Evolutionary conservation across 2,888 invertebrate species (phyloP), one percentile per base, ranked within the genome.

Genomic region (Amphipoea oculea): DNA sequence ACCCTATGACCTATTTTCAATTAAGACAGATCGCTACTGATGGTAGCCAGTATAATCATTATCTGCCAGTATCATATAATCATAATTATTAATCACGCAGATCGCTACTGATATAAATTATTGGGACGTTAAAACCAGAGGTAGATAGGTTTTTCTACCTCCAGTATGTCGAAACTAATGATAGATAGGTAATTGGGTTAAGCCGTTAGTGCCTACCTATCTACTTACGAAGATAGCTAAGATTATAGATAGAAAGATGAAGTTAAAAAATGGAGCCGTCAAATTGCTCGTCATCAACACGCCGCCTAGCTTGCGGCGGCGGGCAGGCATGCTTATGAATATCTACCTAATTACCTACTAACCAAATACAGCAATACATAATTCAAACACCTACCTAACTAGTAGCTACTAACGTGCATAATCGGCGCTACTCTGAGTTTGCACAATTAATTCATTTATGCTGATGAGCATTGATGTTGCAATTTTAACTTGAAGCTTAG

Each of bases 401-500:
- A n/a, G 23, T 42, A 45, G 6, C 6, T n/a, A 20, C 20, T 12
- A 48, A 29, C 14, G 17, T 45, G 23, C n/a, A 23, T 29, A 45
- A 29, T 79, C 17, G 20, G n/a, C 6, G 17, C n/a, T 17, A 23
- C 5, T 63, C 54, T 20, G 12, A 73, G 45, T 40, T 36, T 17
- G 17, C 23, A 17, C 12, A 73, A 73, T 40, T n/a, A n/a, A 67
- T 73, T 73, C 2, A 54, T 73, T 54, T 68, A 68, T 63, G 73
- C 62, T 66, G 45, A 66, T 11, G 76, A 82, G 40, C 23, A 17
- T 3, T 45, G 36, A 51, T 42, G 20, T 74, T 48, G 48, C 42
- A 75, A 75, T 76, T 70, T 62, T 14, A 51, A 70, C 69, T 72
- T 72, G 42, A 80, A 70, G n/a, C 66, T 63, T 82, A 7, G 36